Percentiles rank a stretch among this genome's conserved stretches.
Conservation (phyloP, 2,113 vertebrate genomes). For the Chloropsis cyanopogon region DNA sequence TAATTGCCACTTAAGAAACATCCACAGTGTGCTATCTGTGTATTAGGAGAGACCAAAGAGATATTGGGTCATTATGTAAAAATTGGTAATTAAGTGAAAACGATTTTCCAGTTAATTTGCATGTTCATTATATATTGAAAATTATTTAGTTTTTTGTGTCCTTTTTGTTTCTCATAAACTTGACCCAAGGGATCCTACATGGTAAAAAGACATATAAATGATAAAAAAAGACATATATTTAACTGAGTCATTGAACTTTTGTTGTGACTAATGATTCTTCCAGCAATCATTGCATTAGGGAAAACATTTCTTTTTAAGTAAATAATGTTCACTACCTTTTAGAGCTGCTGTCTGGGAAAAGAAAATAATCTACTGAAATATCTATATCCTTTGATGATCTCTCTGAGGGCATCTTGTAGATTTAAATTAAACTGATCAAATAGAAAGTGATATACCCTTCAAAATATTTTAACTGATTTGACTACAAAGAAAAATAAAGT, state of each 20-base stretch:
- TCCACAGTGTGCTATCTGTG: conserved; percentile 9
- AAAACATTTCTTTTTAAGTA: conserved; percentile 66
- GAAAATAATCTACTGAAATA: conserved; percentile 1
- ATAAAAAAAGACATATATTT: conserved; percentile 54
- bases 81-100: conserved; percentile 61
- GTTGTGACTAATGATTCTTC: conserved; percentile 56
- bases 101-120: conserved; percentile 65
- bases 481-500: background rate
- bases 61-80: conserved; percentile 66
- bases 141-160: conserved; percentile 58
- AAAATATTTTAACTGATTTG: conserved; percentile 28
- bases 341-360: conserved; percentile 50
- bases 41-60: conserved; percentile 50
- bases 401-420: conserved; percentile 50
- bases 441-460: conserved; percentile 28
- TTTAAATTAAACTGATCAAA: conserved; percentile 70
- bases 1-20: conserved; percentile 64
- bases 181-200: conserved; percentile 49
- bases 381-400: conserved; percentile 55
- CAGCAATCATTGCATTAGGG: conserved; percentile 35
- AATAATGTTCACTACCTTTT: conserved; percentile 66
- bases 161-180: conserved; percentile 53
- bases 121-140: conserved; percentile 63
- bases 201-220: conserved; percentile 53
- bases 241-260: conserved; percentile 53